A percentile compares a stretch with the other conserved stretches of the same genome.
These are phyloP conservation scores for Cheumatopsyche charites DNA, from an alignment of 1,140 invertebrate species.

Conservation along the genomic window DNA sequence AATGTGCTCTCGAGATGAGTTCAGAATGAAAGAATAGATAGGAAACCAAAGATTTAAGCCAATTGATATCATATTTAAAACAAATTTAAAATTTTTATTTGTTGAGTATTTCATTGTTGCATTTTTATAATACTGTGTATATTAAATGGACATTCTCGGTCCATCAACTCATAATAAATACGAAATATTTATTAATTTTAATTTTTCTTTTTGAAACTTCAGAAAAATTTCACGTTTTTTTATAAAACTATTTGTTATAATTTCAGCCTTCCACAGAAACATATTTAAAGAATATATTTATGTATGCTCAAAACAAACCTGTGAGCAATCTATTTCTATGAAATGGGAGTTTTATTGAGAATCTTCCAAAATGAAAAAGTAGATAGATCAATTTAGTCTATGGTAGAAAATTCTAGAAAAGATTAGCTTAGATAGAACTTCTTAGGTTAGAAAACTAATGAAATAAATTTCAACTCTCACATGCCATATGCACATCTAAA, in stretches of 20 bases:
- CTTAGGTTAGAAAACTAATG: constrained; percentile 26
- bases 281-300: constrained; percentile 4
- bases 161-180: no score
- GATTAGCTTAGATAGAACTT: constrained; percentile 32
- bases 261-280: neutral
- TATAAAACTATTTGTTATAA: neutral
- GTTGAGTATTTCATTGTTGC: no score
- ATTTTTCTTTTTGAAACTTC: no score
- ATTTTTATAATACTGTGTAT: no score
- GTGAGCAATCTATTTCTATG: constrained; percentile 21
- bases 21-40: neutral
- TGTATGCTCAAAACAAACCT: constrained; percentile 1
- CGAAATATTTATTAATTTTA: no score
- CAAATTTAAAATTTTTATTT: no score
- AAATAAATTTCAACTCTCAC: constrained; percentile 16
- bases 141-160: no score
- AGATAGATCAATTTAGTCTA: constrained; percentile 38
- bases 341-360: constrained; percentile 27
- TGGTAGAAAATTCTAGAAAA: constrained; percentile 30
- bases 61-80: neutral
- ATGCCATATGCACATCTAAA: constrained; percentile 9
- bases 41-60: constrained; percentile 19
- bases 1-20: neutral
- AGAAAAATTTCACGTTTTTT: neutral
- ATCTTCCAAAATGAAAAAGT: constrained; percentile 30